Evolutionary conservation across 2,113 vertebrate genomes (phyloP), one percentile per base, ranked within the genome.

Genomic region (Poicephalus gulielmi): DNA sequence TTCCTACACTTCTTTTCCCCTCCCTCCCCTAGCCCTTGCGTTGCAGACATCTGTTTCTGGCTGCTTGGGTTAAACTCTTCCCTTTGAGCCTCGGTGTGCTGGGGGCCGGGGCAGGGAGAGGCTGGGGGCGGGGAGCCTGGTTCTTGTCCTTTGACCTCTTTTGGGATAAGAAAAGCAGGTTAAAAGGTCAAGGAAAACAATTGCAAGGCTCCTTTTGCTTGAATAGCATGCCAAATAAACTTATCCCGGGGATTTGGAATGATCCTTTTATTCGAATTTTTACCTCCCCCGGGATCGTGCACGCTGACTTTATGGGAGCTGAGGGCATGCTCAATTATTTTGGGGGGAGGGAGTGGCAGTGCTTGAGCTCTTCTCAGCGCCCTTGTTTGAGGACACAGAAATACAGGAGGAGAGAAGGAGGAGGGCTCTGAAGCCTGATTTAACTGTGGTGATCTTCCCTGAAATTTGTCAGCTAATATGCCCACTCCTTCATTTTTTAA

Each of bases 101-200:
- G 50, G 2, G 90, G 68, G 78, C 64, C 77, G 3, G 64, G 79
- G 47, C 19, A 3, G 47, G 78, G 62, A 82, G 75, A 13, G 47
- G 4, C 20, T 18, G 62, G 52, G 80, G 22, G 64, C n/a, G 13
- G 47, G 27, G 63, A 83, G 77, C 67, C 47, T 82, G n/a, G 52
- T 31, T 80, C 63, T 90, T 83, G 88, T 44, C 92, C 95, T 93
- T 59, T 83, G 90, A 92, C 82, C 79, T 95, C 75, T 64, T 62
- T 8, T 60, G 50, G 70, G 66, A 80, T 77, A 89, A 95, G 80
- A 90, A 90, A 76, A 85, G 63, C 39, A 2, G 95, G 94, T 95
- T 75, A 86, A 87, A 95, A 97, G 97, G 97, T 96, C 96, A 94
- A 87, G 86, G 85, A 80, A 97, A 92, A 92, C 50, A 94, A 95